phyloP scores from a whole-genome alignment of 2,888 invertebrate genomes.

The Polyploca ridens region DNA sequence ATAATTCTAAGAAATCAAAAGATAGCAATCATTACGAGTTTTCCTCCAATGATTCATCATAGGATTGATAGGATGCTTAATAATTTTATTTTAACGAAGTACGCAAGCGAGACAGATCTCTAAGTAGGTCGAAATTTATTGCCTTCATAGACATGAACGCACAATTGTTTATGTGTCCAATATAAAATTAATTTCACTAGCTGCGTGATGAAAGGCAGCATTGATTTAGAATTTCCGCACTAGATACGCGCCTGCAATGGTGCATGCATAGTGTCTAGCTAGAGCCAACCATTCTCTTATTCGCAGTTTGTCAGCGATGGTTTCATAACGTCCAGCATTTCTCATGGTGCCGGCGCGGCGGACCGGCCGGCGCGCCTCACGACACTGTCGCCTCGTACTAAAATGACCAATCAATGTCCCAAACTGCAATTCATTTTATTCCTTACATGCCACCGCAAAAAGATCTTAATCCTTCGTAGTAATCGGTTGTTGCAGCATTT shows the following conservation, averaged over 20 bases:
- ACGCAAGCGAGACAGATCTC: neutral
- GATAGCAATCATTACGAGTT: neutral
- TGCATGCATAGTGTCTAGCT: neutral
- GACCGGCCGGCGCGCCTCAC: conserved; percentile 59
- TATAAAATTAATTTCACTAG: conserved; percentile 12
- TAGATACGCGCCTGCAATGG: conserved; percentile 14
- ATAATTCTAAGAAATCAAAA: neutral
- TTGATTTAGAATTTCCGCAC: conserved; percentile 24
- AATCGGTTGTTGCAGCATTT: conserved; percentile 53
- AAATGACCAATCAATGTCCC: conserved; percentile 59
- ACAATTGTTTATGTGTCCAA: conserved; percentile 5
- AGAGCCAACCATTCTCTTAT: conserved; percentile 26
- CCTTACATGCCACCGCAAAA: conserved; percentile 66
- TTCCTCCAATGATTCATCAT: neutral
- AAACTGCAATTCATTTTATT: conserved; percentile 65
- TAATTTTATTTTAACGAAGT: neutral
- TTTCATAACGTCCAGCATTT: conserved; percentile 69
- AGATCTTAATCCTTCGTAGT: conserved; percentile 68
- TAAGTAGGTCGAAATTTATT: neutral
- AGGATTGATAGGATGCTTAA: neutral
- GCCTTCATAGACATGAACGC: conserved; percentile 4
- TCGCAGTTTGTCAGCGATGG: conserved; percentile 60
- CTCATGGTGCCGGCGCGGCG: conserved; percentile 52
- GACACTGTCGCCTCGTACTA: conserved; percentile 38
- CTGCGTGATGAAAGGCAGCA: conserved; percentile 14